Conservation (phyloP, 2,888 invertebrate genomes). For the Erpobdella octoculata region DNA sequence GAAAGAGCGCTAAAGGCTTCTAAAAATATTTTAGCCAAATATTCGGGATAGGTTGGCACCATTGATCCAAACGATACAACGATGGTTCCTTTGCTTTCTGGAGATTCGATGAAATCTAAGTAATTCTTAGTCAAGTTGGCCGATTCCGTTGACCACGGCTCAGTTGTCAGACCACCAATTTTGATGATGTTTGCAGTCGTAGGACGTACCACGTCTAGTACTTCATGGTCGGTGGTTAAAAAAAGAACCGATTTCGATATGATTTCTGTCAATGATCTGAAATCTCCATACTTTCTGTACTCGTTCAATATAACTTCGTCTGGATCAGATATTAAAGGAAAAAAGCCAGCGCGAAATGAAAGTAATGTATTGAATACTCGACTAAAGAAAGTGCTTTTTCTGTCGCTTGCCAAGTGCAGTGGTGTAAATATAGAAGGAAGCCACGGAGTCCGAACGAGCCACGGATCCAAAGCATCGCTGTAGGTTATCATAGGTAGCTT, state of each 20-base stretch:
- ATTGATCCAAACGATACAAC: conserved; percentile 28
- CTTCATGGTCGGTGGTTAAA: conserved; percentile 1
- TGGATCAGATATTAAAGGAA: background rate
- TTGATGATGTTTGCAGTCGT: conserved; percentile 26
- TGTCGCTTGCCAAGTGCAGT: background rate
- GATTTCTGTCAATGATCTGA: conserved; percentile 16
- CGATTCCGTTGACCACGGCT: background rate
- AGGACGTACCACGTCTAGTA: conserved; percentile 15
- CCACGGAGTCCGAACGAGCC: conserved; percentile 18
- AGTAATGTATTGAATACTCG: conserved; percentile 11
- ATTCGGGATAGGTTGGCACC: background rate
- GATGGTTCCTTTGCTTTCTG: conserved; percentile 16
- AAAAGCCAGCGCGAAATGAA: background rate
- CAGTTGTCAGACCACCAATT: conserved; percentile 26
- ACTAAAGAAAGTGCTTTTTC: conserved; percentile 2
- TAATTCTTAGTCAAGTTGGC: conserved; percentile 8
- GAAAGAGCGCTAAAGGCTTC: conserved; percentile 22
- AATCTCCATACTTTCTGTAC: conserved; percentile 29
- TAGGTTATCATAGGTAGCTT: conserved; percentile 25
- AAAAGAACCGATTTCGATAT: conserved; percentile 20
- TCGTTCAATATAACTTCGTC: background rate
- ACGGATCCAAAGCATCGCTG: conserved; percentile 4
- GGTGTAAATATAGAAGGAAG: conserved; percentile 25
- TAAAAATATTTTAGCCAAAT: conserved; percentile 9
- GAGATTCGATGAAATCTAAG: conserved; percentile 4